These are phyloP conservation scores for Austrolebias charrua DNA, from an alignment of 2,797 vertebrate genomes.

Conservation along the genomic window DNA sequence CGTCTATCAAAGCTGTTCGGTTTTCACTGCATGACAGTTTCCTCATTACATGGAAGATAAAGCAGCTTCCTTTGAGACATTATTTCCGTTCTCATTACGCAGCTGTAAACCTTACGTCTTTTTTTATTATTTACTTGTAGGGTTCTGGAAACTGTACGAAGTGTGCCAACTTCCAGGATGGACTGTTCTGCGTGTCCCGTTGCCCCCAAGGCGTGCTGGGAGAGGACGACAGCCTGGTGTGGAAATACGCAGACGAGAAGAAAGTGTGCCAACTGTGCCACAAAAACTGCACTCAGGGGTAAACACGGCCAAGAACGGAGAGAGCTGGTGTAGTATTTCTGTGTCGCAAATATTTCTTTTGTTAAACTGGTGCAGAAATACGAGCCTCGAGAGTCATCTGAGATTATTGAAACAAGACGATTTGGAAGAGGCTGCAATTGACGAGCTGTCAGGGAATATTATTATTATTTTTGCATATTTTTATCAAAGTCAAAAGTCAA, in stretches of 20 bases:
- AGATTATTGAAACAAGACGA: conserved; percentile 17
- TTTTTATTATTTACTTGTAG: conserved; percentile 67
- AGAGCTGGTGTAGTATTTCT: conserved; percentile 6
- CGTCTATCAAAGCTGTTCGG: not conserved
- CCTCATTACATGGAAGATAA: conserved; percentile 22
- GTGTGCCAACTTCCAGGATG: conserved; percentile 90
- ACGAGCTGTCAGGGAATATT: no score
- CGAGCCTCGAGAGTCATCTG: conserved; percentile 12
- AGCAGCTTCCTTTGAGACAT: conserved; percentile 23
- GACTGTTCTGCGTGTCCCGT: conserved; percentile 87
- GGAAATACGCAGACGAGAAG: conserved; percentile 87
- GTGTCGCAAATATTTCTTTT: conserved; percentile 30
- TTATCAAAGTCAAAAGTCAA: no score
- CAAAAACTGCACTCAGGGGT: conserved; percentile 92
- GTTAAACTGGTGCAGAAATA: conserved; percentile 25
- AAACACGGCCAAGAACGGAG: conserved; percentile 22
- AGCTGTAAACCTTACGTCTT: conserved; percentile 35
- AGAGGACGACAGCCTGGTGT: conserved; percentile 85
- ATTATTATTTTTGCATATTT: no score
- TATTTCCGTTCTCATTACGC: conserved; percentile 23
- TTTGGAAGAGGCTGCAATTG: not conserved
- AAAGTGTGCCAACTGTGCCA: conserved; percentile 90
- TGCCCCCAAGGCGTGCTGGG: conserved; percentile 89
- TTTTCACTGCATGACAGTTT: not conserved
- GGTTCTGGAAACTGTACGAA: conserved; percentile 85